Conservation (phyloP, 2,888 invertebrate species). For the Eumerus sabulonum region DNA sequence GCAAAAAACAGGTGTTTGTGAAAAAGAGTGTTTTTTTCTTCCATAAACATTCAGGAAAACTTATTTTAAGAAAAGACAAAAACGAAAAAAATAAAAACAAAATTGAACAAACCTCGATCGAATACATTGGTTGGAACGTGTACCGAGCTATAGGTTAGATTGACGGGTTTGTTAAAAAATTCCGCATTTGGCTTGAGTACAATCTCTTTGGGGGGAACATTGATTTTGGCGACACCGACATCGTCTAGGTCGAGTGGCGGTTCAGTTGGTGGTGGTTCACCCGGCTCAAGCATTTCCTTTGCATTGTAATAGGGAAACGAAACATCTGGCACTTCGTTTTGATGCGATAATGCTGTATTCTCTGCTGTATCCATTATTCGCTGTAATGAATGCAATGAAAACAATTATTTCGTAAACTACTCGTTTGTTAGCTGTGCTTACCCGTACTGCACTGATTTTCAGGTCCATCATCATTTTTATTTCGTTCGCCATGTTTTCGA, state of each 20-base stretch:
- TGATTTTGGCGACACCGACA: constrained; percentile 81
- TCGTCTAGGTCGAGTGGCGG: constrained; percentile 80
- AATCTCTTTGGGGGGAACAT: constrained; percentile 82
- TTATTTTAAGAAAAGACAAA: not conserved
- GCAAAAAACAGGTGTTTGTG: constrained; percentile 11
- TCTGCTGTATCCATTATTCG: constrained; percentile 94
- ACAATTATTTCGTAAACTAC: not conserved
- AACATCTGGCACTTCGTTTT: constrained; percentile 80
- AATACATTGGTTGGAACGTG: constrained; percentile 98
- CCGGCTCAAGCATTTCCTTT: constrained; percentile 84
- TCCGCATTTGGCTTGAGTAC: constrained; percentile 85
- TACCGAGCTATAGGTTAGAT: constrained; percentile 90
- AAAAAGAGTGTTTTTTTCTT: not conserved
- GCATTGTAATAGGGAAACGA: constrained; percentile 86
- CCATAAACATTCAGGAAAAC: too few relatives aligned
- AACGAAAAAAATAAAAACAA: constrained; percentile 16
- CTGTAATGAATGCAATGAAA: constrained; percentile 75
- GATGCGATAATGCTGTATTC: constrained; percentile 85
- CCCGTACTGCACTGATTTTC: constrained; percentile 92
- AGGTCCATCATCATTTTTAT: constrained; percentile 93
- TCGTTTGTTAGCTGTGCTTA: constrained; percentile 75
- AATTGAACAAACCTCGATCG: constrained; percentile 85
- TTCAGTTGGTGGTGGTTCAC: constrained; percentile 80
- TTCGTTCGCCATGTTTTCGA: constrained; percentile 90
- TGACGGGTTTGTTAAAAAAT: constrained; percentile 88